phyloP scores from a whole-genome alignment of 2,888 invertebrate genomes.

The Brenthis ino region DNA sequence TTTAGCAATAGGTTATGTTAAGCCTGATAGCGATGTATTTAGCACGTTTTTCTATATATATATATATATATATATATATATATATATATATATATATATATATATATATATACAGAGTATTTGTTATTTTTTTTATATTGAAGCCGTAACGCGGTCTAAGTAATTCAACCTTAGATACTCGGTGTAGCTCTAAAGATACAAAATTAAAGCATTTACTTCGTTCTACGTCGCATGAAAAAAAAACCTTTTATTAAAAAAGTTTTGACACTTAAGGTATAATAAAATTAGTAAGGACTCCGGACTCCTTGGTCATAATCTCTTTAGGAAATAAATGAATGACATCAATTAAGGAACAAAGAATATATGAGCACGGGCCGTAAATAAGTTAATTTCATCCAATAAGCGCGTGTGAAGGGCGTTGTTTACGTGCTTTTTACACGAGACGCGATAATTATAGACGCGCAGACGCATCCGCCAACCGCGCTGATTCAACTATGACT shows the following conservation, averaged over 20 bases:
- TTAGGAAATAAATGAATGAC: not conserved
- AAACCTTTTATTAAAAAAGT: too few species aligned
- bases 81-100: too few species aligned
- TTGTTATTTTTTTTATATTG: too few species aligned
- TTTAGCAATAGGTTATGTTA: conserved; percentile 14
- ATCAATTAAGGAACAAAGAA: conserved; percentile 17
- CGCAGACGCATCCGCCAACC: conserved; percentile 53
- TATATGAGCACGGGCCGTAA: conserved; percentile 12
- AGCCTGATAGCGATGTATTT: not conserved
- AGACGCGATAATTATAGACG: conserved; percentile 53
- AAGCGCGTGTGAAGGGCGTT: conserved; percentile 46
- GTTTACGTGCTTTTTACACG: conserved; percentile 52
- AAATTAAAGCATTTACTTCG: too few species aligned
- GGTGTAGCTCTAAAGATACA: too few species aligned
- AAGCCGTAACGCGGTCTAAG: too few species aligned
- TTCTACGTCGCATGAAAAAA: too few species aligned
- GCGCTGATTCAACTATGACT: conserved; percentile 19
- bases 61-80: too few species aligned
- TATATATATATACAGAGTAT: too few species aligned
- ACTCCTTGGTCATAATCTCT: not conserved
- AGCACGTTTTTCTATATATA: not conserved
- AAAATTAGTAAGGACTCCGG: not conserved
- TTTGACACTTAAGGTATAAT: too few species aligned
- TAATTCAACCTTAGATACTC: too few species aligned
- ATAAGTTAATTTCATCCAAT: conserved; percentile 26